Base-by-base conservation (phyloP, 1,140 invertebrate species). In the Zaprionus capensis region DNA sequence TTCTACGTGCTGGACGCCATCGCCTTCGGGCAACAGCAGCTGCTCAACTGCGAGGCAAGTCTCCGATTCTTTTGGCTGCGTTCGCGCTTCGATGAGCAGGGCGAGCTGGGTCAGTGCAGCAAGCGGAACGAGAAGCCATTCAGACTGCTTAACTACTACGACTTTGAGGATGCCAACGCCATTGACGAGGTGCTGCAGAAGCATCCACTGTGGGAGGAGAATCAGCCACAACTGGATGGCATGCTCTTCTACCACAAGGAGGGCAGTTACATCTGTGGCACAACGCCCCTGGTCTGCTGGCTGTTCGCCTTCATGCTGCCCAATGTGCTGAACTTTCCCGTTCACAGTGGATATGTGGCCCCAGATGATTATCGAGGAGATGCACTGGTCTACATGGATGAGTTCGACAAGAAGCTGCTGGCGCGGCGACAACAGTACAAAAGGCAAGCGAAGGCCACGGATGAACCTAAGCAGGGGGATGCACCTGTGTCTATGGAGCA, bases 231-330 rank as follows among this genome's bases (percentile, higher is more conserved):
- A 22, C 79, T 97, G 28, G 97, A 98, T 93, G 97, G 97, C 0
- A 88, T 97, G 15, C 88, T 98, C 24, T 98, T 98, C 93, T 98
- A 97, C 91, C 97, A 98, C 91, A 96, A 95, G 80, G 94, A 95
- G 75, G 95, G 95, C 0, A 95, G 96, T 76, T 99, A 99, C 80
- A 95, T 94, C 9, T 94, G 95, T 76, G 97, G 97, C 12, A 91
- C 93, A 38, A 97, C 97, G 0, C 98, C 98, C 0, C 93, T 99
- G 14, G 97, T 98, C 1, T 96, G 96, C 2, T 99, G 98, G 98
- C 93, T 98, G 1, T 98, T 97, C 91, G 94, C 96, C 1, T 98
- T 95, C 90, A 98, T 98, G 97, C 82, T 98, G 11, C 94, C 95
- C 2, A 97, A 98, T 94, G 94, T 97, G 24, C 92, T 98, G 9